These are phyloP conservation scores for Eulemur albifrons DNA, from an alignment of 2,797 vertebrate genomes.

Conservation along the genomic window DNA sequence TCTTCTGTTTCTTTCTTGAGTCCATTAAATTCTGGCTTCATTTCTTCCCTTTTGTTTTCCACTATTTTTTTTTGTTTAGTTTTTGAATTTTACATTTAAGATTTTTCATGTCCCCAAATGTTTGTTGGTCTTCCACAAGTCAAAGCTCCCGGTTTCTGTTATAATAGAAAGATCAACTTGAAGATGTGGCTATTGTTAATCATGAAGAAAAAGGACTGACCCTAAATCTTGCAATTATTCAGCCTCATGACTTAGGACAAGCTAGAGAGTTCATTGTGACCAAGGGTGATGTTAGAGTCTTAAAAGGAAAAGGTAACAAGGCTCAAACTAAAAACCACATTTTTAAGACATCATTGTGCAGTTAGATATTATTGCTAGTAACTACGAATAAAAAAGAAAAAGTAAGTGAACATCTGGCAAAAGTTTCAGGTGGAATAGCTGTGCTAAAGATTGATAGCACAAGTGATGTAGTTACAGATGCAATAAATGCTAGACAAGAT, in stretches of 20 bases:
- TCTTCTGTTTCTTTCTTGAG: not conserved
- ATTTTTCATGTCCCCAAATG: not conserved
- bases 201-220: conserved; percentile 91
- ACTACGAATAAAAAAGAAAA: conserved; percentile 94
- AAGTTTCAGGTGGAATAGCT: conserved; percentile 93
- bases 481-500: conserved; percentile 91
- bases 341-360: conserved; percentile 89
- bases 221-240: conserved; percentile 78
- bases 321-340: conserved; percentile 89
- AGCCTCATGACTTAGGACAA: not conserved
- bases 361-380: conserved; percentile 90
- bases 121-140: conserved; percentile 92
- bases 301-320: conserved; percentile 84
- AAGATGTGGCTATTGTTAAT: conserved; percentile 92
- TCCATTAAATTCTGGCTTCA: not conserved
- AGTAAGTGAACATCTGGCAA: conserved; percentile 92
- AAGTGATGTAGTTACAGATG: conserved; percentile 90
- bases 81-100: not conserved
- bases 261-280: not conserved
- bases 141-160: conserved; percentile 89
- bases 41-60: not conserved
- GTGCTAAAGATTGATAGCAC: conserved; percentile 92
- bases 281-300: not conserved
- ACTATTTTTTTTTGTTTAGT: not conserved
- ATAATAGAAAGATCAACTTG: conserved; percentile 56